A percentile compares a stretch with the other conserved stretches of the same genome.
These are phyloP conservation scores for Lasioglossum morio DNA, from an alignment of 2,888 invertebrate species.

Conservation along the genomic window DNA sequence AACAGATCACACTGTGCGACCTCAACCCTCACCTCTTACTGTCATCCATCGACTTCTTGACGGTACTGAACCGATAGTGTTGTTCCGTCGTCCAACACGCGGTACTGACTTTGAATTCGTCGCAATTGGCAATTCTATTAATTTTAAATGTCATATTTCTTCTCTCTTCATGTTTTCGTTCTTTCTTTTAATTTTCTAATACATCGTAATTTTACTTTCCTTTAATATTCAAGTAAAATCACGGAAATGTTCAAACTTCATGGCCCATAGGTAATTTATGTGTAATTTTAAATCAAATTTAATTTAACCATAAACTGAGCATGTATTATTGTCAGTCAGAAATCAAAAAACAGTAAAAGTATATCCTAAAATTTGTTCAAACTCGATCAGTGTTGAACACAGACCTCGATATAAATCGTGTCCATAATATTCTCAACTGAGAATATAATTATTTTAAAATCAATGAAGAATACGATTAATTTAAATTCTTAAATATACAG, in stretches of 20 bases:
- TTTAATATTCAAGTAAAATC: neutral
- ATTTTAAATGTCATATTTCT: neutral
- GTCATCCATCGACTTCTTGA: conserved; percentile 41
- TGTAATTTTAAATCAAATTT: too few species aligned
- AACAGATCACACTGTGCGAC: conserved; percentile 79
- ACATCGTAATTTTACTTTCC: too few species aligned
- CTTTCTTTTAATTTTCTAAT: too few species aligned
- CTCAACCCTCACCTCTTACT: conserved; percentile 67
- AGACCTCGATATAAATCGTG: too few species aligned
- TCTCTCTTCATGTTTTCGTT: too few species aligned
- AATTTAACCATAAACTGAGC: too few species aligned
- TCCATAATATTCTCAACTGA: too few species aligned
- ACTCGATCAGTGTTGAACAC: neutral
- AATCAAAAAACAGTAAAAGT: neutral
- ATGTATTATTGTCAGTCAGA: too few species aligned
- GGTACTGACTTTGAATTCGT: neutral
- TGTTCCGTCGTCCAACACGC: neutral
- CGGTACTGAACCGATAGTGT: conserved; percentile 50
- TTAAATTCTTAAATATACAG: too few species aligned
- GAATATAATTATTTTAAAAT: too few species aligned
- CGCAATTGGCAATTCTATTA: neutral
- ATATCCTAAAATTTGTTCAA: neutral
- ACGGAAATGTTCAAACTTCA: neutral
- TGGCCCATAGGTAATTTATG: neutral
- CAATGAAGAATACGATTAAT: too few species aligned